phyloP scores from a whole-genome alignment of 2,797 vertebrate genomes.

The Sparus aurata region DNA sequence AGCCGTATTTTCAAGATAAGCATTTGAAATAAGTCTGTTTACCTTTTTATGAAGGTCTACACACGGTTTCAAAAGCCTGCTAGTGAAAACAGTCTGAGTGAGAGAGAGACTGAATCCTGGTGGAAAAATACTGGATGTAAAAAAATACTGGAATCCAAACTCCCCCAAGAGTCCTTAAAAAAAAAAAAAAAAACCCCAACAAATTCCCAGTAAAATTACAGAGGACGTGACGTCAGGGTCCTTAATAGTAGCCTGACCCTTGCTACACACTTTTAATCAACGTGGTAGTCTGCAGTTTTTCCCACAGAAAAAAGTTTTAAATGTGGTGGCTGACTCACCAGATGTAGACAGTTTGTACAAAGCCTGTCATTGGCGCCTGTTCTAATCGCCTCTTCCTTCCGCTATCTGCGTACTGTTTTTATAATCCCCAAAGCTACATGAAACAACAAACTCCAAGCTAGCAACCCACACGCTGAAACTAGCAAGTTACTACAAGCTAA shows the following conservation, averaged over 20 bases:
- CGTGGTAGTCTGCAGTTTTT: no score
- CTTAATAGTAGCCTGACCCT: not conserved
- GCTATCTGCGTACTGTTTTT: no score
- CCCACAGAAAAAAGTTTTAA: no score
- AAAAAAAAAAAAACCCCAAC: not conserved
- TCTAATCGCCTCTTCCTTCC: no score
- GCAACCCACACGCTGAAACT: no score
- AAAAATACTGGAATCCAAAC: not conserved
- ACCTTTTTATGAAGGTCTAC: not conserved
- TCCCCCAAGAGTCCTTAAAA: not conserved
- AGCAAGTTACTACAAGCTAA: no score
- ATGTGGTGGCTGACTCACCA: no score
- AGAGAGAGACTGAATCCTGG: not conserved
- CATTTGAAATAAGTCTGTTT: not conserved
- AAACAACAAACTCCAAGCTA: no score
- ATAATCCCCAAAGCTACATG: no score
- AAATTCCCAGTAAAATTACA: not conserved
- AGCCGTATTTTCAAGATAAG: not conserved
- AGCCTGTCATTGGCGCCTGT: no score
- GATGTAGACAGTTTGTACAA: no score
- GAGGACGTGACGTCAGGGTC: not conserved
- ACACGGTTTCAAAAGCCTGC: not conserved
- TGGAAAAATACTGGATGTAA: constrained; percentile 31
- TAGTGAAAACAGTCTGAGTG: no score
- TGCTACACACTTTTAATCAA: not conserved